Percentiles rank a stretch among this genome's conserved stretches.
phyloP scores from a whole-genome alignment of 2,113 vertebrate species.

The Mobula hypostoma region DNA sequence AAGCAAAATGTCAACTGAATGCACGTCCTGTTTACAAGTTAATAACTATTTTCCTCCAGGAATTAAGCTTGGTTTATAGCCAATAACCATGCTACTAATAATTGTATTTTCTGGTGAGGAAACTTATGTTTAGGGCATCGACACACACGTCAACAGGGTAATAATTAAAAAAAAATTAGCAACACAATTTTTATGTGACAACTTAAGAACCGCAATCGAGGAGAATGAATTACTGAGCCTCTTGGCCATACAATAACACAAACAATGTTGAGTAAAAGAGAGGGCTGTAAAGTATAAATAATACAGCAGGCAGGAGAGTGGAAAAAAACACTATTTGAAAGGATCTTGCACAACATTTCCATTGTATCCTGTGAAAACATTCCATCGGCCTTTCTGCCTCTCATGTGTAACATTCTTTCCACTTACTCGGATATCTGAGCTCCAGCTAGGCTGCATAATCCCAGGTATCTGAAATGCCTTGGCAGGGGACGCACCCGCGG shows the following conservation, averaged over 20 bases:
- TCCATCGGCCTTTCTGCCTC: slow-evolving; percentile 21
- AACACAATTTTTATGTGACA: not conserved
- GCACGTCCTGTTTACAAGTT: not conserved
- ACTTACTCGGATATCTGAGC: slow-evolving; percentile 17
- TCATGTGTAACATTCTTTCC: slow-evolving; percentile 26
- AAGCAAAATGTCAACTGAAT: not conserved
- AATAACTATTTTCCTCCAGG: not conserved
- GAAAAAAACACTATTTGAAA: not conserved
- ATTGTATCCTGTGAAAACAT: slow-evolving; percentile 7
- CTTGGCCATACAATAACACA: not conserved
- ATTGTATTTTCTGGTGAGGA: not conserved
- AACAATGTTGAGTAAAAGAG: not conserved
- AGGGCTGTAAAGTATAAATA: slow-evolving; percentile 17
- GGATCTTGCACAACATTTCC: slow-evolving; percentile 13
- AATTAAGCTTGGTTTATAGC: not conserved
- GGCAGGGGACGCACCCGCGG: not conserved
- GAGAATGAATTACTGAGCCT: not conserved
- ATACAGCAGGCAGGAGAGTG: not conserved
- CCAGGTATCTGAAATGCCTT: slow-evolving; percentile 32
- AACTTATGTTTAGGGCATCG: not conserved
- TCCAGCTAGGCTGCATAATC: not conserved
- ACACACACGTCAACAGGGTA: not conserved
- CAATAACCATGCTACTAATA: not conserved
- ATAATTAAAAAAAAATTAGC: not conserved
- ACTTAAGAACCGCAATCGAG: not conserved